Evolutionary conservation across 2,113 vertebrate species (phyloP).

Genomic region (Megatriorchis doriae): DNA sequence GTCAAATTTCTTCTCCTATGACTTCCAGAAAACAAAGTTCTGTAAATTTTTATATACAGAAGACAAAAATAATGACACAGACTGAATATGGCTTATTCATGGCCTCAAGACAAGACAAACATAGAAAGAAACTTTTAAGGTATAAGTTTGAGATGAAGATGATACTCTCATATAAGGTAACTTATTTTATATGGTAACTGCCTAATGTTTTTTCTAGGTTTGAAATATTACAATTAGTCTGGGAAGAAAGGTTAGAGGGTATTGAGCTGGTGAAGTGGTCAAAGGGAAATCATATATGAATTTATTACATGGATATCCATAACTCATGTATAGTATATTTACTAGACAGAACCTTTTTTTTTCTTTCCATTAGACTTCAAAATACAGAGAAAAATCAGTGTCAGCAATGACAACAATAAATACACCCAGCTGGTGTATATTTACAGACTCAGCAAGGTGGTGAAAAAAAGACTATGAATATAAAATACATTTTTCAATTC

Average conservation of each 20-base stretch:
- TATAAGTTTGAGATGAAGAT: background rate
- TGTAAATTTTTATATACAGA: background rate
- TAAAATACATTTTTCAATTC: background rate
- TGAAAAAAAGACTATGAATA: background rate
- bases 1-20: background rate
- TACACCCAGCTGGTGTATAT: background rate
- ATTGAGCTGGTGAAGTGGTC: background rate
- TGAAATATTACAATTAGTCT: background rate
- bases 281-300: background rate
- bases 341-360: background rate
- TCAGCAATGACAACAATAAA: background rate
- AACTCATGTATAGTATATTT: background rate
- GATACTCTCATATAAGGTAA: background rate
- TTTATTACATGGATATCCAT: background rate
- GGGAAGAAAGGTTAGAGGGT: background rate
- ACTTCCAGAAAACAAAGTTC: conserved; percentile 1
- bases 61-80: conserved; percentile 15
- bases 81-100: background rate
- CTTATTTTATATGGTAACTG: background rate
- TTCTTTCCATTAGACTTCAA: background rate
- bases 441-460: background rate
- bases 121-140: background rate
- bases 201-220: background rate
- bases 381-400: background rate
- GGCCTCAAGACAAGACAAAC: background rate